Conservation (phyloP, 2,888 invertebrate genomes). For the Agrotis exclamationis region DNA sequence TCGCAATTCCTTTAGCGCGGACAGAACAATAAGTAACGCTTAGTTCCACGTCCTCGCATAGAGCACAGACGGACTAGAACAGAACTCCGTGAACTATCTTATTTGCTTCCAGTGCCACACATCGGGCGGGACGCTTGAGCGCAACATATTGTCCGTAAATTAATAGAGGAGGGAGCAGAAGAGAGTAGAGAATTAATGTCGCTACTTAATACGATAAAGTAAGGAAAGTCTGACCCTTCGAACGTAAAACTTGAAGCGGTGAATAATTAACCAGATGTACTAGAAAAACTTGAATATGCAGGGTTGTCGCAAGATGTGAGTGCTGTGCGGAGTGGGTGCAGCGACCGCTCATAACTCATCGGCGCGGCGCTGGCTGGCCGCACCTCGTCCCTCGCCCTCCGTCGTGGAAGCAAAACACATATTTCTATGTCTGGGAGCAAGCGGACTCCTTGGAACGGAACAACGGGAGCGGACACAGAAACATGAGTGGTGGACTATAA, state of each 20-base stretch:
- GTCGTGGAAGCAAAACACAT: slow-evolving; percentile 71
- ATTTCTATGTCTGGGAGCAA: slow-evolving; percentile 73
- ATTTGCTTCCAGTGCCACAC: slow-evolving; percentile 45
- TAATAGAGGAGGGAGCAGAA: slow-evolving; percentile 22
- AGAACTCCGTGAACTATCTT: slow-evolving; percentile 48
- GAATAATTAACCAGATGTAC: slow-evolving; percentile 54
- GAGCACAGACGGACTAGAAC: slow-evolving; percentile 59
- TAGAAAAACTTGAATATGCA: slow-evolving; percentile 49
- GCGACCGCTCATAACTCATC: slow-evolving; percentile 76
- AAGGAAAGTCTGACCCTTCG: slow-evolving; percentile 17
- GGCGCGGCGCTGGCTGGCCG: slow-evolving; percentile 56
- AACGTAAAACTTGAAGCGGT: slow-evolving; percentile 35
- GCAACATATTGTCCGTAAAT: slow-evolving; percentile 49
- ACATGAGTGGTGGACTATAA: slow-evolving; percentile 64
- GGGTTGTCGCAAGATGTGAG: slow-evolving; percentile 62
- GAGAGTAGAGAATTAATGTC: slow-evolving; percentile 31
- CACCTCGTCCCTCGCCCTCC: slow-evolving; percentile 53
- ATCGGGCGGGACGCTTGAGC: slow-evolving; percentile 22
- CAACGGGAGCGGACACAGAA: slow-evolving; percentile 71
- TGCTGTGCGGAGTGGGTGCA: slow-evolving; percentile 53
- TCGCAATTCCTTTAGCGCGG: slow-evolving; percentile 79
- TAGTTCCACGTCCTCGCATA: slow-evolving; percentile 73
- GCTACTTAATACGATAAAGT: slow-evolving; percentile 29
- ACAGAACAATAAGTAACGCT: slow-evolving; percentile 84
- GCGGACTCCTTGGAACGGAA: slow-evolving; percentile 71